These are phyloP conservation scores for Cerastis leucographa DNA, from an alignment of 2,888 invertebrate genomes.

Conservation along the genomic window DNA sequence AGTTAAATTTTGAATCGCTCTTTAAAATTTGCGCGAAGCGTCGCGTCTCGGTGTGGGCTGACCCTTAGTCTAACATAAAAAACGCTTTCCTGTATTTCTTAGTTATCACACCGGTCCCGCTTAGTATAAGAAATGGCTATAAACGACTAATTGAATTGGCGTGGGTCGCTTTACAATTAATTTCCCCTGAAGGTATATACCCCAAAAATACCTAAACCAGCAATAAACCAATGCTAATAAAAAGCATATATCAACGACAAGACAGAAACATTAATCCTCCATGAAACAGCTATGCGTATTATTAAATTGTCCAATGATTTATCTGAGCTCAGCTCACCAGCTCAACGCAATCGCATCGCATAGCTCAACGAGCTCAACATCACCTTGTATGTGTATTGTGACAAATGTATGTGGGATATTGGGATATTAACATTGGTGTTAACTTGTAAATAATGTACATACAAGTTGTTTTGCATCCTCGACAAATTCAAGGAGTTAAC, in stretches of 20 bases:
- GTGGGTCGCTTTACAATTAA: not conserved
- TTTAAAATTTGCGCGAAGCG: too few species aligned
- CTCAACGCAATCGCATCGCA: constrained; percentile 36
- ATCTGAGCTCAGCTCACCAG: constrained; percentile 30
- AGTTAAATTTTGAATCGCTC: too few species aligned
- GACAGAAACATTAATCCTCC: constrained; percentile 53
- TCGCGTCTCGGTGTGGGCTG: too few species aligned
- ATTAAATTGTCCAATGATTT: constrained; percentile 67
- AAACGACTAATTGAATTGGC: not conserved
- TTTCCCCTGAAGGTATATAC: not conserved
- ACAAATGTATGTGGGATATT: constrained; percentile 52
- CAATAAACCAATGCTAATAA: constrained; percentile 38
- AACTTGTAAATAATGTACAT: not conserved
- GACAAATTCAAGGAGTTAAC: too few species aligned
- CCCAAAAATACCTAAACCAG: constrained; percentile 14
- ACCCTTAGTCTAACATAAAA: too few species aligned
- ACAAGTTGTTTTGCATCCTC: too few species aligned
- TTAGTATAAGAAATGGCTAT: too few species aligned
- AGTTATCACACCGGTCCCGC: too few species aligned
- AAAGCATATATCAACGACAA: constrained; percentile 47
- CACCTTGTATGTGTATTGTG: constrained; percentile 43
- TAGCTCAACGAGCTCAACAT: constrained; percentile 34
- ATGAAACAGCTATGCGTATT: constrained; percentile 54
- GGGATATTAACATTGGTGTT: constrained; percentile 10
- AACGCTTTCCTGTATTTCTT: too few species aligned